Evolutionary conservation across 2,113 vertebrate species (phyloP).

Genomic region (Syngnathus typhle): DNA sequence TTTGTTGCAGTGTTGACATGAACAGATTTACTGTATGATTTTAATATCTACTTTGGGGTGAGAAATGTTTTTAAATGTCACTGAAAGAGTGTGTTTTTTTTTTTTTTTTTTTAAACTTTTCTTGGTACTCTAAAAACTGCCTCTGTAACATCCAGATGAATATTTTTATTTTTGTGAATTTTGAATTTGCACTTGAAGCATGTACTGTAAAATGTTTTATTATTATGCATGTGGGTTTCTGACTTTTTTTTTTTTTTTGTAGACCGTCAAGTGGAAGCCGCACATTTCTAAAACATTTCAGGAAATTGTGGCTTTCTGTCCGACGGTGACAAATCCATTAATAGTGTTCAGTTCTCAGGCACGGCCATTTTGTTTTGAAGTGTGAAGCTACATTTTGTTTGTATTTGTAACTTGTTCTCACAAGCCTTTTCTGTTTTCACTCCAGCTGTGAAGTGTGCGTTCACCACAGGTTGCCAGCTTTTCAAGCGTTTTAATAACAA

Average conservation of each 20-base stretch:
- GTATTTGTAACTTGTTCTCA: slow-evolving; percentile 12
- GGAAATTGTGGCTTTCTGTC: neutral
- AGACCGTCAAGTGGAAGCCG: neutral
- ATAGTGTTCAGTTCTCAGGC: slow-evolving; percentile 36
- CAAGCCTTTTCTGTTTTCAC: slow-evolving; percentile 40
- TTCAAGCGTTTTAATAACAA: slow-evolving; percentile 52
- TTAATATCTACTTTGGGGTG: neutral
- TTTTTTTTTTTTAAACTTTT: slow-evolving; percentile 21
- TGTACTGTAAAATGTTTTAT: slow-evolving; percentile 49
- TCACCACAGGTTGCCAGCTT: slow-evolving; percentile 32
- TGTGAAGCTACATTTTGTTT: slow-evolving; percentile 6
- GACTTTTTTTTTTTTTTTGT: neutral
- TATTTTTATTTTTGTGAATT: slow-evolving; percentile 21
- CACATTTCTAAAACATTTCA: neutral
- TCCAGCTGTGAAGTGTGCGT: slow-evolving; percentile 32
- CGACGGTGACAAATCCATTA: slow-evolving; percentile 10
- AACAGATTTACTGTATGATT: neutral
- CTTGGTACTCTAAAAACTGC: slow-evolving; percentile 42
- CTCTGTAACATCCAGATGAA: slow-evolving; percentile 20
- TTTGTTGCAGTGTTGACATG: slow-evolving; percentile 2
- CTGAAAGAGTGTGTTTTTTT: slow-evolving; percentile 11
- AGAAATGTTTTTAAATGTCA: neutral
- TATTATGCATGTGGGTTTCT: neutral
- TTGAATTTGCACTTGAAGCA: slow-evolving; percentile 55
- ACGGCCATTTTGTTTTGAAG: slow-evolving; percentile 10